These are phyloP conservation scores for Crepidodera aurea DNA, from an alignment of 2,888 invertebrate species.

Conservation along the genomic window DNA sequence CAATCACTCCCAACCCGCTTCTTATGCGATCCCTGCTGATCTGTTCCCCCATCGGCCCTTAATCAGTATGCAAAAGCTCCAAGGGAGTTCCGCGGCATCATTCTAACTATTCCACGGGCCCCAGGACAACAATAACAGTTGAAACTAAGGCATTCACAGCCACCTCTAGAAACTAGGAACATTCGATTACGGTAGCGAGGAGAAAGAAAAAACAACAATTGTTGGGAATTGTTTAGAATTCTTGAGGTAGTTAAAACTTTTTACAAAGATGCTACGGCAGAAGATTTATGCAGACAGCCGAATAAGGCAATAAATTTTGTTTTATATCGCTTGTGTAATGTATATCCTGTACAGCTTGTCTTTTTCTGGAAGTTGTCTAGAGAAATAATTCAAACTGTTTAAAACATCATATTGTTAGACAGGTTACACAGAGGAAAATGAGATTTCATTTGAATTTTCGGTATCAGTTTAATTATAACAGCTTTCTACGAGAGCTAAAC, in stretches of 20 bases:
- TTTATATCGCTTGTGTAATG: not conserved
- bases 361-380: too few species aligned
- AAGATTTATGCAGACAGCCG: conserved; percentile 1
- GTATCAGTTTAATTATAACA: too few species aligned
- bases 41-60: conserved; percentile 26
- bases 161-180: conserved; percentile 16
- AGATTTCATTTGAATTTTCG: too few species aligned
- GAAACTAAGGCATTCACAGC: conserved; percentile 12
- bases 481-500: too few species aligned
- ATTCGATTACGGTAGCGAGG: not conserved
- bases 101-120: conserved; percentile 20
- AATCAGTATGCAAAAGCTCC: conserved; percentile 34
- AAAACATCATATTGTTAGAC: too few species aligned
- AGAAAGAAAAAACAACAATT: conserved; percentile 4
- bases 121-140: conserved; percentile 23
- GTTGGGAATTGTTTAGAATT: conserved; percentile 12
- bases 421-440: too few species aligned
- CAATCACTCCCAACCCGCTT: conserved; percentile 9
- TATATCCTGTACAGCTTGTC: too few species aligned
- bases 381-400: too few species aligned
- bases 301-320: conserved; percentile 4
- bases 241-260: conserved; percentile 8
- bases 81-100: conserved; percentile 11
- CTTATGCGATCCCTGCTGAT: not conserved
- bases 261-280: not conserved